These are phyloP conservation scores for Tenualosa thibaudeaui DNA, from an alignment of 2,797 vertebrate species.

Conservation along the genomic window DNA sequence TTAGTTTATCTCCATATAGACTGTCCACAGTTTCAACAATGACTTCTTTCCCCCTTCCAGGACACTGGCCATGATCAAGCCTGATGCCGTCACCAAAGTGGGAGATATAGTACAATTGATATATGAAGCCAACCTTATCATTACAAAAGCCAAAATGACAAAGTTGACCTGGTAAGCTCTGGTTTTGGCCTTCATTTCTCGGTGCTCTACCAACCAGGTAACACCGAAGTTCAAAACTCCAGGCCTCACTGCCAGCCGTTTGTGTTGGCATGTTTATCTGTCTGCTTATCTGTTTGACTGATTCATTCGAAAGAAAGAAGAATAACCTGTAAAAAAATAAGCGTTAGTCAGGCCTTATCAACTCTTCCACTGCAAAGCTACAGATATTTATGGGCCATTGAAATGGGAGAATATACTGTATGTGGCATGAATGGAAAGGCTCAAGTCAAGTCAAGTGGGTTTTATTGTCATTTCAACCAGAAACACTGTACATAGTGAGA, in stretches of 20 bases:
- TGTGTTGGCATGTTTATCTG: background rate
- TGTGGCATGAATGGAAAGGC: background rate
- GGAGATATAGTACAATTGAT: constrained; percentile 88
- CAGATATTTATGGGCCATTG: background rate
- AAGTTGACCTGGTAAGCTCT: constrained; percentile 82
- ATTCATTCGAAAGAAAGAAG: background rate
- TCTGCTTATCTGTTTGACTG: background rate
- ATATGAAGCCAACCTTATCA: constrained; percentile 82
- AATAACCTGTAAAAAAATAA: background rate
- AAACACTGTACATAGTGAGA: too few species aligned
- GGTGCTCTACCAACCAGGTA: background rate
- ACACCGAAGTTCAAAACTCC: background rate
- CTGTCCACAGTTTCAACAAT: background rate
- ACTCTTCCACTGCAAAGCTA: background rate
- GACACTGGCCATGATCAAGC: constrained; percentile 92
- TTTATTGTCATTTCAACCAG: too few species aligned
- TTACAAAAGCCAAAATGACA: constrained; percentile 96
- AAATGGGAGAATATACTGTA: background rate
- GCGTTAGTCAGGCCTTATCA: background rate
- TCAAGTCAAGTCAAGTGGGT: too few species aligned
- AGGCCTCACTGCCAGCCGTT: background rate
- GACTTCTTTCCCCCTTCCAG: constrained; percentile 60
- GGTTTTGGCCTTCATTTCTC: background rate
- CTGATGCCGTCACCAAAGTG: constrained; percentile 79
- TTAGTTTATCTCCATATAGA: background rate